Evolutionary conservation across 1,140 invertebrate genomes (phyloP), one percentile per base, ranked within the genome.

Genomic region (Holcopasites calliopsidis): DNA sequence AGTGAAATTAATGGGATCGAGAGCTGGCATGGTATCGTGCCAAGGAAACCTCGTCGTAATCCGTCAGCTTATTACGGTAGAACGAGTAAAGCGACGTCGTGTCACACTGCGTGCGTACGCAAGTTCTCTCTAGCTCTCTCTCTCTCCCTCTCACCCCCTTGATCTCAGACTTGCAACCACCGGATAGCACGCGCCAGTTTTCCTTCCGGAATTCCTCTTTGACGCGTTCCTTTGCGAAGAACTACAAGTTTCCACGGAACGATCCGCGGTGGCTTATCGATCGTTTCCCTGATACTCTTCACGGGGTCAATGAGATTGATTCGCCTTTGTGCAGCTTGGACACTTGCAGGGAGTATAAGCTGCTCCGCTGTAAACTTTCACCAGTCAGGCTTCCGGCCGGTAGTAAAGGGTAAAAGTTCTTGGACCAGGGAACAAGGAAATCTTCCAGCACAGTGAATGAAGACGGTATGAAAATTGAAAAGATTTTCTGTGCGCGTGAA

Each of bases 1-100:
- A 83, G 74, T 71, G 82, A 82, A 77, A 83, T 84, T 84, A 84
- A 84, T 80, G 69, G 81, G 80, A 76, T 84, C 81, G 77, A 77
- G 80, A 74, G 49, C 69, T 55, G 70, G 75, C 77, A 80, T 65
- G 77, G 68, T 82, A 71, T 70, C 69, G 82, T 66, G 69, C 58
- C 77, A 77, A 82, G 68, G 72, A 77, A 84, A 79, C 73, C 82
- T 74, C 58, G 54, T 71, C 52, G 68, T 84, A 83, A 84, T 84
- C 82, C 81, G 68, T 83, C 77, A 80, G 82, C 82, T 84, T 84
- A 84, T 84, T 84, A 84, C 76, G 72, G 68, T 65, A 83, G 33
- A 75, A 69, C 64, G 77, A 82, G 64, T 80, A 78, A 47, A 74
- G 64, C 62, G 52, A 74, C 71, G 65, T 69, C 62, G 79, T 60